Conservation (phyloP, 2,888 invertebrate genomes). For the Meteorus colon region DNA sequence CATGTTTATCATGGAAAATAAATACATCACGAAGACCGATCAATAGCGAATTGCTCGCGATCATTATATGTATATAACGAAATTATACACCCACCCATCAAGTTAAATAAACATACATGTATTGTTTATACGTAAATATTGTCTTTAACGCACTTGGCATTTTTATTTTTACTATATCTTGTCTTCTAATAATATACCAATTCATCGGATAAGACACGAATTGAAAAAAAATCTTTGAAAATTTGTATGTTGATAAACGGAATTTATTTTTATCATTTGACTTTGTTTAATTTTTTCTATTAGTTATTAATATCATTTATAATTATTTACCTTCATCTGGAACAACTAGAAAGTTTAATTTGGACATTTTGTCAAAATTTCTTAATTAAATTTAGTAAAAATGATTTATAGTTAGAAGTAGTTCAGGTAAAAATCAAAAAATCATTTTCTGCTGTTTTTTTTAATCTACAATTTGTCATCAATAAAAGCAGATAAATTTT, state of each 20-base stretch:
- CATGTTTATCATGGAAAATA: constrained; percentile 53
- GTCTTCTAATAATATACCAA: neutral
- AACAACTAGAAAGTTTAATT: too few relatives aligned
- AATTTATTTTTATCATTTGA: too few relatives aligned
- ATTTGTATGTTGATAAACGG: too few relatives aligned
- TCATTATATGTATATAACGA: constrained; percentile 16
- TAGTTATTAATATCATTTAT: too few relatives aligned
- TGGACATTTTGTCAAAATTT: too few relatives aligned
- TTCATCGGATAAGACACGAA: neutral
- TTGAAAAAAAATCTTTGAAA: neutral
- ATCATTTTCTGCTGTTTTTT: neutral
- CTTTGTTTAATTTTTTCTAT: too few relatives aligned
- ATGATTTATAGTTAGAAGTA: too few relatives aligned
- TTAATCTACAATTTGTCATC: neutral
- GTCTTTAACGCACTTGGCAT: neutral
- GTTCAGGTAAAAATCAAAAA: neutral
- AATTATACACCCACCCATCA: constrained; percentile 2
- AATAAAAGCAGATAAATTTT: neutral
- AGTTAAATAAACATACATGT: constrained; percentile 13
- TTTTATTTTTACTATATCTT: neutral
- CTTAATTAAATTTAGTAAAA: too few relatives aligned
- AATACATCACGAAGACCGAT: constrained; percentile 47
- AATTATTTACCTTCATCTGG: too few relatives aligned
- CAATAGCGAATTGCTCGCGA: constrained; percentile 41
- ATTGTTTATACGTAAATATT: constrained; percentile 20